A percentile compares a stretch with the other conserved stretches of the same genome.
phyloP scores from a whole-genome alignment of 2,888 invertebrate species.

The Polyploca ridens region DNA sequence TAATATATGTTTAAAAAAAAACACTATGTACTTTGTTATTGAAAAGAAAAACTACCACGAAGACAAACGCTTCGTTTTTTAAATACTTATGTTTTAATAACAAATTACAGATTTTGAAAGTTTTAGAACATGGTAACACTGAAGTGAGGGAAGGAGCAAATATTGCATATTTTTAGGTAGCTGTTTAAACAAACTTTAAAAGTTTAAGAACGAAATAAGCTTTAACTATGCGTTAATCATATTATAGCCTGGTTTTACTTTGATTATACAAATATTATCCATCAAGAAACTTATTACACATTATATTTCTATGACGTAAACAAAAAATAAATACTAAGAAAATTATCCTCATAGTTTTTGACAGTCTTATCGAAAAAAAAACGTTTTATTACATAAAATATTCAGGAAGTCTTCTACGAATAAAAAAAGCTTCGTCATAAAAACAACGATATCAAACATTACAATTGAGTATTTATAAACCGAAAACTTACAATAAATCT shows the following conservation, averaged over 20 bases:
- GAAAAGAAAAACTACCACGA: background rate
- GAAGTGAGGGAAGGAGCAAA: background rate
- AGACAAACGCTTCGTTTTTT: background rate
- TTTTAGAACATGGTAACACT: constrained; percentile 2
- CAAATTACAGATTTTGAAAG: background rate
- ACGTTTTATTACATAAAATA: background rate
- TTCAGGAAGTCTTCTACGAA: background rate
- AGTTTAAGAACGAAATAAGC: background rate
- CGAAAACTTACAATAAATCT: constrained; percentile 15
- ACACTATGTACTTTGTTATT: background rate
- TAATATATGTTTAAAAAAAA: constrained; percentile 22
- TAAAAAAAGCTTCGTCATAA: background rate
- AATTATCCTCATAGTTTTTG: background rate
- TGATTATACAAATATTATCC: background rate
- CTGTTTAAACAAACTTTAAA: background rate
- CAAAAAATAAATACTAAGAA: background rate
- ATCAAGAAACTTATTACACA: background rate
- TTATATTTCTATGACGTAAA: background rate
- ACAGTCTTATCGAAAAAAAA: background rate
- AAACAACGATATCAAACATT: background rate
- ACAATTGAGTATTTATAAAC: background rate
- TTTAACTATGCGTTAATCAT: background rate
- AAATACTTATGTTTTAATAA: too few relatives aligned
- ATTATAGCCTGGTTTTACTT: constrained; percentile 2
- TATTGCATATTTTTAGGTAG: background rate